A percentile compares a stretch with the other conserved stretches of the same genome.
These are phyloP conservation scores for Tragelaphus imberbis DNA, from an alignment of 2,113 vertebrate species.

Conservation along the genomic window DNA sequence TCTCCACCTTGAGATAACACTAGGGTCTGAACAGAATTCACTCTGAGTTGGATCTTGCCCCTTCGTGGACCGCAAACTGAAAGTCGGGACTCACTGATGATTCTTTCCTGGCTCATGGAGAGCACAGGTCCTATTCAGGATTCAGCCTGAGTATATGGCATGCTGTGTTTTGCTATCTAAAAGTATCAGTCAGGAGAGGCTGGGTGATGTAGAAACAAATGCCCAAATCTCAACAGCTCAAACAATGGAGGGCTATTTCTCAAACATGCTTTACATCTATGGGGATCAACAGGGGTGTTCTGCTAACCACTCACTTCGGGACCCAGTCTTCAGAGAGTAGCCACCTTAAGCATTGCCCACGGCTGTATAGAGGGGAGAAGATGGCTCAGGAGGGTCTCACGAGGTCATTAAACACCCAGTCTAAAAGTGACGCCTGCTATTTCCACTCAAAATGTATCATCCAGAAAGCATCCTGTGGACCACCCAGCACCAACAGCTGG, in stretches of 20 bases:
- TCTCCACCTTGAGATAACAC: not conserved
- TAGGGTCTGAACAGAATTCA: not conserved
- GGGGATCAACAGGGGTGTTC: rapidly evolving
- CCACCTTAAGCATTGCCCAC: rapidly evolving
- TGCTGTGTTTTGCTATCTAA: rapidly evolving
- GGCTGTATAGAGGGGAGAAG: not conserved
- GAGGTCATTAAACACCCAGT: rapidly evolving
- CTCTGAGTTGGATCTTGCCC: not conserved
- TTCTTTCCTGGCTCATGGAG: not conserved
- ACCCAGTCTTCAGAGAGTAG: not conserved
- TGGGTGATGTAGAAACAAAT: not conserved
- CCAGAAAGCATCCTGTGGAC: rapidly evolving
- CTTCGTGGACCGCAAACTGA: not conserved
- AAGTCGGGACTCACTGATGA: not conserved
- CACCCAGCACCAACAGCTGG: rapidly evolving
- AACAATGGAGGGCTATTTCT: not conserved
- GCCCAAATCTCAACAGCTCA: too few species aligned
- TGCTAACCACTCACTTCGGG: rapidly evolving
- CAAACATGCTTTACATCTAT: rapidly evolving
- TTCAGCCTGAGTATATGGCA: rapidly evolving
- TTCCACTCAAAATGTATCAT: not conserved
- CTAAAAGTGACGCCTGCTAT: rapidly evolving
- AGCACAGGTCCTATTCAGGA: not conserved
- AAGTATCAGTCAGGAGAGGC: not conserved
- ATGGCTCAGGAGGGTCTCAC: rapidly evolving